A percentile compares a stretch with the other conserved stretches of the same genome.
Evolutionary conservation across 2,113 vertebrate genomes (phyloP).

Genomic region (Zosterops hypoxanthus): DNA sequence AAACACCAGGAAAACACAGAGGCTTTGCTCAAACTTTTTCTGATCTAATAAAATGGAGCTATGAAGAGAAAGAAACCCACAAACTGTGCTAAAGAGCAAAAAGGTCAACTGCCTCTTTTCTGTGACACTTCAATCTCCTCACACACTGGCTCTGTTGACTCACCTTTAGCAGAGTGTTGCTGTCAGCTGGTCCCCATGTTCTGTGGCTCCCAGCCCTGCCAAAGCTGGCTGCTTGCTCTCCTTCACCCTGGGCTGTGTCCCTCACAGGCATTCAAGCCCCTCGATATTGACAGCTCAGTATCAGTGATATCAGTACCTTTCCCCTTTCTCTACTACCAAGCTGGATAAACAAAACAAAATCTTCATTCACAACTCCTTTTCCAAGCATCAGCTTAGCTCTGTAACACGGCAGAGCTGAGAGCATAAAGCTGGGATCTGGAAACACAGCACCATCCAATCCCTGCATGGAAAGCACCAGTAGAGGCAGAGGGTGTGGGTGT

Average conservation of each 20-base stretch:
- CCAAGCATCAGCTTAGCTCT: not conserved
- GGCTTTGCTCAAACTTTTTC: not conserved
- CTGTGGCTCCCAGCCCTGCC: not conserved
- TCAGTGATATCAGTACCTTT: fast-evolving
- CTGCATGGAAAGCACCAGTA: not conserved
- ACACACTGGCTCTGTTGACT: not conserved
- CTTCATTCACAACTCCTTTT: not conserved
- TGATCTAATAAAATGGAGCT: not conserved
- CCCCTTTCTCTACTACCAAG: not conserved
- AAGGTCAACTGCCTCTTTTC: not conserved
- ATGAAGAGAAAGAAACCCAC: not conserved
- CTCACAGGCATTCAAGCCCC: not conserved
- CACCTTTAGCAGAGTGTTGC: not conserved
- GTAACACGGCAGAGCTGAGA: not conserved
- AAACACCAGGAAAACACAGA: not conserved
- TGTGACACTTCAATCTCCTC: not conserved
- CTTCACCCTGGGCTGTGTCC: not conserved
- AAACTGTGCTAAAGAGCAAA: not conserved
- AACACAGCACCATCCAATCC: not conserved
- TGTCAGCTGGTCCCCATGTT: not conserved
- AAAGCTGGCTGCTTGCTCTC: not conserved
- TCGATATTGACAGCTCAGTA: fast-evolving
- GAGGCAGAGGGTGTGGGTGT: fast-evolving
- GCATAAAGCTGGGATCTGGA: not conserved
- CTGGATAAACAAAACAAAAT: not conserved